Percentiles rank a stretch among this genome's conserved stretches.
Conservation (phyloP, 2,797 vertebrate genomes). For the Gambelia wislizenii region DNA sequence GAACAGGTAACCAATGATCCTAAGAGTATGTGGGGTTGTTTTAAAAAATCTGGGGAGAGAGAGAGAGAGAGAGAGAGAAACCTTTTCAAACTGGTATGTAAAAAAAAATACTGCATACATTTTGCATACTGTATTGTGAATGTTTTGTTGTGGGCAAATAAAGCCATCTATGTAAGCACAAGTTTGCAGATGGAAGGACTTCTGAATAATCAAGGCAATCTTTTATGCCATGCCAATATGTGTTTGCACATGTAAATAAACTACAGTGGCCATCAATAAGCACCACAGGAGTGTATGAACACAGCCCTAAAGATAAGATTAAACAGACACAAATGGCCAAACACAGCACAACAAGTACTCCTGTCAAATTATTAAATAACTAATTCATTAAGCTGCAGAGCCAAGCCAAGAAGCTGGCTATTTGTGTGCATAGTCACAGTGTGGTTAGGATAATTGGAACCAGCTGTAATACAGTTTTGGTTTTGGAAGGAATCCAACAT, state of each 20-base stretch:
- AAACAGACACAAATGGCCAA: conserved; percentile 71
- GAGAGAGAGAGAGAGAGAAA: too few species aligned
- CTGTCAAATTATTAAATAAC: conserved; percentile 84
- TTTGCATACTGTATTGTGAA: background rate
- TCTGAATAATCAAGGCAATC: conserved; percentile 40
- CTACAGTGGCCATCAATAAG: conserved; percentile 46
- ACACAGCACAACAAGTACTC: conserved; percentile 71
- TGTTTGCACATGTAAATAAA: conserved; percentile 61
- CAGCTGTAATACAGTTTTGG: conserved; percentile 85
- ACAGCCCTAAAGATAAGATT: conserved; percentile 58
- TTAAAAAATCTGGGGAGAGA: background rate
- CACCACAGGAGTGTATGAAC: conserved; percentile 47
- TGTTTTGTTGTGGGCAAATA: conserved; percentile 2
- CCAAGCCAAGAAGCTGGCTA: conserved; percentile 75
- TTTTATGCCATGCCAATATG: background rate
- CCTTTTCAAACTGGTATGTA: too few species aligned
- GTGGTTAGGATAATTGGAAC: conserved; percentile 85
- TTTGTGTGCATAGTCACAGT: conserved; percentile 71
- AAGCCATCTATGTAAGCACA: background rate
- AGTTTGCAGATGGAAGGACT: conserved; percentile 27
- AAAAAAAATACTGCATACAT: background rate
- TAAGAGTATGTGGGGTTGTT: conserved; percentile 5
- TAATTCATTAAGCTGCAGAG: conserved; percentile 77
- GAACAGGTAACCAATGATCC: background rate
- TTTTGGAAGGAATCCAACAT: conserved; percentile 79